Evolutionary conservation across 2,113 vertebrate genomes (phyloP), one percentile per base, ranked within the genome.

Genomic region (Mustela nigripes): DNA sequence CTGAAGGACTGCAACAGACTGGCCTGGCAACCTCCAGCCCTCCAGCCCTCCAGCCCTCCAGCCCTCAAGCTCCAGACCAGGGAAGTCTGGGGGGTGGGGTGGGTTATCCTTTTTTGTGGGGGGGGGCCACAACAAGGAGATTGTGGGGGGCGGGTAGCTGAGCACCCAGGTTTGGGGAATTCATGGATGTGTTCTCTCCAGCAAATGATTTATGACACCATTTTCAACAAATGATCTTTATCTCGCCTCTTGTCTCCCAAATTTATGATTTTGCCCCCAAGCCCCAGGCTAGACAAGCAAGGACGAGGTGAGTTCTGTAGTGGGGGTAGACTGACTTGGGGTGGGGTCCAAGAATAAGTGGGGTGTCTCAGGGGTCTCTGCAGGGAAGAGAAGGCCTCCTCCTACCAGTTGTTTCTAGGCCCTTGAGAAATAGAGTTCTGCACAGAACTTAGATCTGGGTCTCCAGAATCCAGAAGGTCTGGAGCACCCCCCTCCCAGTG

Each of bases 221-320:
- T 98, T 98, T 98, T 97, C 97, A 97, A 98, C 97, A 97, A 96
- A 96, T 94, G 97, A 97, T 98, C 96, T 97, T 97, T 98, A 96
- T 98, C 97, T 97, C n/a, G 1, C 94, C 94, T 96, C 95, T 98
- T 97, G 92, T 96, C 97, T 98, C 62, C 88, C 96, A 96, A 98
- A 98, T 98, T 96, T 98, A 98, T 98, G 96, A 94, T 97, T 97
- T 91, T 88, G 50, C 65, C 88, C 83, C 83, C 36, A 96, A 96
- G 83, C 95, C 63, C 26, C 96, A 96, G 94, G 80, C 91, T 93
- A 97, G 89, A 92, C 85, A 80, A 82, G 83, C 22, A 33, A 74
- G 36, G 50, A 86, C 69, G 28, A 0, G 8, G 67, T 88, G 42
- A 94, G 82, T 60, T 84, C 85, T 84, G 39, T 26, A 33, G 56